Base-by-base conservation (phyloP, 2,888 invertebrate species). In the Graphium colonna region DNA sequence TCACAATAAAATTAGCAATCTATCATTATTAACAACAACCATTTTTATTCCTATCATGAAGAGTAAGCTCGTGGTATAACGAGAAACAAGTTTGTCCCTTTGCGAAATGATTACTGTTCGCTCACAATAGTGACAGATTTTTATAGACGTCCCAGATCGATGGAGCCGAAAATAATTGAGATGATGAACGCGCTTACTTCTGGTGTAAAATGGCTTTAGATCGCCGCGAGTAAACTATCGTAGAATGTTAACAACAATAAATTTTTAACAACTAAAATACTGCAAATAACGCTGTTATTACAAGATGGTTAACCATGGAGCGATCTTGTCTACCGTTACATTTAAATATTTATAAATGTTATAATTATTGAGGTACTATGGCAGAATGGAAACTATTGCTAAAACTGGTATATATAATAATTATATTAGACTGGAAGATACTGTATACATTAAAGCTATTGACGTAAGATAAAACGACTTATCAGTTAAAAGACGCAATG, bases 391-490 rank as follows among this genome's bases (percentile, higher is more conserved):
- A 75, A 82, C 84, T 88, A 88, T 88, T 84, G 85, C 83, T 82
- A 83, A 70, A 73, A 72, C 68, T 74, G 54, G 75, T 77, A 69
- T 68, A 67, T 64, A 65, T 67, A 65, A 65, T 75, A 72, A 65
- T 71, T 82, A 84, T 69, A 69, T 73, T 73, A 73, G 76, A 74
- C 74, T 86, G 85, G 88, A 86, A 86, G 85, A 87, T 86, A 86
- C 81, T 85, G 86, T 83, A 81, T 70, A 81, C 77, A 83, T 88
- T 89, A 89, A 88, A 89, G 87, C 88, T 88, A 87, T 82, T 76
- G 75, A 69, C 71, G 76, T 76, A 79, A 76, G 82, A 76, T 77
- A 81, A 65, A 82, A 78, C 87, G 84, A 85, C 77, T 68, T 70
- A 65, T 56, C 58, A 61, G 60, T 62, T 60, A 59, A 61, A 60